Base-by-base conservation (phyloP, 2,888 invertebrate species). In the Caenorhabditis doughertyi region DNA sequence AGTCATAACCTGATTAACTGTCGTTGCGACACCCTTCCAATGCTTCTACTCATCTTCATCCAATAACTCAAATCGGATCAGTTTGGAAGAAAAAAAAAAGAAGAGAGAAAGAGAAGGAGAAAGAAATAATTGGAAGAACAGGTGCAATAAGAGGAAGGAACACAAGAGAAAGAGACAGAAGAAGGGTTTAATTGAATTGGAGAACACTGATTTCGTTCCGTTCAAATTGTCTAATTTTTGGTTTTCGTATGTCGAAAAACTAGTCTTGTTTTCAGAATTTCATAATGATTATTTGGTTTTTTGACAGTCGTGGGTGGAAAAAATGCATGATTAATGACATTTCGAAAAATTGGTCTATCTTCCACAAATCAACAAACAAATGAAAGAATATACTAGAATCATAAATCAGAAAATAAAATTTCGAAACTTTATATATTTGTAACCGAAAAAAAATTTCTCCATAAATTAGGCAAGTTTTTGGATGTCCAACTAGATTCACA, bases 1-100 rank as follows among this genome's bases (percentile, higher is more conserved):
- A 73, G 72, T 73, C 73, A 64, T 73, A 73, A 73, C 64, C 55
- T 73, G 73, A 73, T 73, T 73, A 73, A 55, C 53, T 39, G 73
- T 35, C 32, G 58, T 71, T 49, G 47, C 47, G 73, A 47, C 71
- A 60, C 71, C 60, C 18, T 5, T 9, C 18, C 60, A 32, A 47
- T 39, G 21, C 44, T 29, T 44, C 27, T 1, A 44, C 18, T 44
- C 73, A 32, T 49, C 47, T 44, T 51, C 35, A 42, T 23, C 25
- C 8, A 60, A 44, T 42, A 60, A 44, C 55, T 21, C 62, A 56
- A 73, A 73, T 73, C 42, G 73, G 35, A 64, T 64, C 62, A 64
- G 44, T 47, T 47, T 47, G 2, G 44, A 47, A 13, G 44, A 47
- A n/a, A 18, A 47, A 47, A 47, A 39, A 60, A 39, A 39, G 16